These are phyloP conservation scores for Python bivittatus DNA, from an alignment of 2,113 vertebrate species.

Conservation along the genomic window DNA sequence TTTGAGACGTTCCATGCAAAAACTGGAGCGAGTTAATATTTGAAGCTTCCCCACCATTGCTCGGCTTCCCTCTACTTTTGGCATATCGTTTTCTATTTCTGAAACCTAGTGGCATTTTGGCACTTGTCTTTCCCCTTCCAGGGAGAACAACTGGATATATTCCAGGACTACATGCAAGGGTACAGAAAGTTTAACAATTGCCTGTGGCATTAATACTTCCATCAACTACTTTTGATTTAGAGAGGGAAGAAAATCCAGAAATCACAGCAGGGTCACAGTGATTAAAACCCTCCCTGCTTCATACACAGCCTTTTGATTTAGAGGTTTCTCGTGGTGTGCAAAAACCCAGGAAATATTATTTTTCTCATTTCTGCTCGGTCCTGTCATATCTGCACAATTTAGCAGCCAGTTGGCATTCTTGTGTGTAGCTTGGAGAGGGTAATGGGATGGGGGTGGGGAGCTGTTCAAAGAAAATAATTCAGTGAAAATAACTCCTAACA, in stretches of 20 bases:
- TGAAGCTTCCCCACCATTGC: not conserved
- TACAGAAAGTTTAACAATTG: conserved; percentile 26
- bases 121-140: not conserved
- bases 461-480: not conserved
- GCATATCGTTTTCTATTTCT: conserved; percentile 15
- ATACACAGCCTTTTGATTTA: conserved; percentile 4
- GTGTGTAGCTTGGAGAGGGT: not conserved
- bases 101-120: conserved; percentile 20
- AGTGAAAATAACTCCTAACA: conserved; percentile 3
- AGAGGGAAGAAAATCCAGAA: not conserved
- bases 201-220: conserved; percentile 2
- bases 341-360: not conserved
- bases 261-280: conserved; percentile 11
- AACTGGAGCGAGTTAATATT: not conserved
- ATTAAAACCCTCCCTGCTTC: conserved; percentile 15
- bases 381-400: not conserved
- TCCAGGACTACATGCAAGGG: not conserved
- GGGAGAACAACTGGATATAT: conserved; percentile 10
- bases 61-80: not conserved
- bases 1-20: not conserved
- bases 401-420: conserved; percentile 4
- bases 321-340: conserved; percentile 3
- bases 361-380: not conserved
- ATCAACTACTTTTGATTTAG: conserved; percentile 23
- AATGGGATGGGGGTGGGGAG: not conserved